Conservation (phyloP, 2,888 invertebrate species). For the Ormyrus labotus region DNA sequence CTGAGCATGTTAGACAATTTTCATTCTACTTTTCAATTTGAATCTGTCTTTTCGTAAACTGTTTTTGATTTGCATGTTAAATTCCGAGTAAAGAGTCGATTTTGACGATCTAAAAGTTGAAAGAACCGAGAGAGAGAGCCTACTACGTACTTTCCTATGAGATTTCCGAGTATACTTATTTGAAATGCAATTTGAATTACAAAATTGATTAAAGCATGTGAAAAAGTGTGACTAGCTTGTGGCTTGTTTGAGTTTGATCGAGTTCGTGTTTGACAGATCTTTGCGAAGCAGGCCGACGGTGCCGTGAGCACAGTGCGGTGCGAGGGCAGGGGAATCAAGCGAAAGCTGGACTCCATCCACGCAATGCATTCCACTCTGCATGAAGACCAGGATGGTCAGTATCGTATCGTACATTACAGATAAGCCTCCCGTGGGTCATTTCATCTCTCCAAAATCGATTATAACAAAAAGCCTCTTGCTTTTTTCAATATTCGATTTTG, state of each 20-base stretch:
- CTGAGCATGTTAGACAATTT: constrained; percentile 55
- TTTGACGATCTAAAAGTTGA: constrained; percentile 36
- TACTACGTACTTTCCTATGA: not conserved
- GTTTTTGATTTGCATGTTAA: constrained; percentile 51
- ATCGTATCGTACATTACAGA: constrained; percentile 69
- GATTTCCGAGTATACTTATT: constrained; percentile 5
- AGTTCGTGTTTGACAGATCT: constrained; percentile 75
- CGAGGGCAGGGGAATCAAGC: constrained; percentile 75
- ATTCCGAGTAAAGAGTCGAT: constrained; percentile 47
- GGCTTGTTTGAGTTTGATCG: constrained; percentile 71
- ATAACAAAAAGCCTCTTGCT: not conserved
- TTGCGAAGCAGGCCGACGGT: constrained; percentile 75
- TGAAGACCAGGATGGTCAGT: constrained; percentile 76
- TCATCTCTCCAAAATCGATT: constrained; percentile 41
- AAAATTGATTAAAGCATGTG: constrained; percentile 53
- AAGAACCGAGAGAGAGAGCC: too few relatives aligned
- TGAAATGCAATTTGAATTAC: constrained; percentile 50
- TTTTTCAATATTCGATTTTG: constrained; percentile 26
- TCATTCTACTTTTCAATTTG: constrained; percentile 45
- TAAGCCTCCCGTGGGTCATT: constrained; percentile 46
- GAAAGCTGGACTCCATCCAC: constrained; percentile 76
- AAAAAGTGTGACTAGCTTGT: constrained; percentile 50
- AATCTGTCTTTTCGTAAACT: constrained; percentile 47
- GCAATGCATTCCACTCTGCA: constrained; percentile 76
- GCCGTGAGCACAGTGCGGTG: constrained; percentile 75